Percentiles rank a stretch among this genome's conserved stretches.
These are phyloP conservation scores for Elephantulus edwardii DNA, from an alignment of 2,113 vertebrate genomes.

Conservation along the genomic window DNA sequence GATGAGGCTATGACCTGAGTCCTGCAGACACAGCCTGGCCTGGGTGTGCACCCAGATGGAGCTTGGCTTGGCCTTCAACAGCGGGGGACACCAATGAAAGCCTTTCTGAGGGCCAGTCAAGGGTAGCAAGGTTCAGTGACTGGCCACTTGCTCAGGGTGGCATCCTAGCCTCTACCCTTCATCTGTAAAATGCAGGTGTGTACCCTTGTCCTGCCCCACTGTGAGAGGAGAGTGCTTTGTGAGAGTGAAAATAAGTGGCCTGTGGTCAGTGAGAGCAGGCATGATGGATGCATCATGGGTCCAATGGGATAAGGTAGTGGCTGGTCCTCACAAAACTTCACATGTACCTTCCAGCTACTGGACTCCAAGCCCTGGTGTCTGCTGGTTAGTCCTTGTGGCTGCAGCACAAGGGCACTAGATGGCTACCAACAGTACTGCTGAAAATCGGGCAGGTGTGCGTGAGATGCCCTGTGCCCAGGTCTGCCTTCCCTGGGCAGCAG, in stretches of 20 bases:
- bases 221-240: neutral
- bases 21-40: neutral
- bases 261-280: too few relatives aligned
- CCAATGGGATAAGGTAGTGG: neutral
- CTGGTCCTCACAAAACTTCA: neutral
- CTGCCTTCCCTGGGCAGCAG: neutral
- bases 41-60: neutral
- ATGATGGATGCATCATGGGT: neutral
- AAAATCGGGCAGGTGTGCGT: neutral
- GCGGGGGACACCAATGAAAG: neutral
- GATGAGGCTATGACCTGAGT: neutral
- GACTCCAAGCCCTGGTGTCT: neutral
- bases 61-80: neutral
- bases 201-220: neutral
- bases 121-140: neutral
- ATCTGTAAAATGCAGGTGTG: neutral
- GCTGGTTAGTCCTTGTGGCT: neutral
- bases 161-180: neutral
- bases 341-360: accelerated
- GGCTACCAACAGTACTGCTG: neutral
- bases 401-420: neutral
- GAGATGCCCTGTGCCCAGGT: neutral
- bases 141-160: neutral
- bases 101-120: neutral
- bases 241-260: neutral